Evolutionary conservation across 2,888 invertebrate genomes (phyloP).

Genomic region (Anagyrus pseudococci): DNA sequence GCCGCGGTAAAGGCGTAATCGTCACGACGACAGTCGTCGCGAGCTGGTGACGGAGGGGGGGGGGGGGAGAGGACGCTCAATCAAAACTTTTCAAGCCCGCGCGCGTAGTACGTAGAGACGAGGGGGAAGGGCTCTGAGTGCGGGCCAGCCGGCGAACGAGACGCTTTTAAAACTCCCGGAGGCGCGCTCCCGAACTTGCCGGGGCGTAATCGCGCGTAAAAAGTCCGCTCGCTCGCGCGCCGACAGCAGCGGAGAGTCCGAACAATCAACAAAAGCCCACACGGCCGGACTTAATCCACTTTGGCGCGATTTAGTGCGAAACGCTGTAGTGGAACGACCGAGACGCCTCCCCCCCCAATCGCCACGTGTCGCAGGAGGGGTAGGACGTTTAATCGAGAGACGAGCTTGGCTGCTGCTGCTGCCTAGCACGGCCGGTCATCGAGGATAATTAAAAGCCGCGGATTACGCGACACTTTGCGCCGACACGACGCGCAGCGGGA

Average conservation of each 20-base stretch:
- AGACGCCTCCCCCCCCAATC: not conserved
- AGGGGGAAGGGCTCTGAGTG: too few species aligned
- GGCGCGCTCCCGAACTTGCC: too few species aligned
- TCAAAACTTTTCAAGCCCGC: too few species aligned
- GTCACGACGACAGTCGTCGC: too few species aligned
- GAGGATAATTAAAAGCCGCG: conserved; percentile 35
- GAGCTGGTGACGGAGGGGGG: too few species aligned
- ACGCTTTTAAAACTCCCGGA: too few species aligned
- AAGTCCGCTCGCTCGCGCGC: not conserved
- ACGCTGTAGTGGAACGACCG: too few species aligned
- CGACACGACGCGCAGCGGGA: not conserved
- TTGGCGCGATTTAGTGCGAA: conserved; percentile 28
- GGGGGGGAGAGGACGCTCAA: too few species aligned
- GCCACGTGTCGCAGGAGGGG: not conserved
- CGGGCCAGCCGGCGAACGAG: too few species aligned
- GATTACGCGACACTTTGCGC: conserved; percentile 18
- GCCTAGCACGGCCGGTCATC: not conserved
- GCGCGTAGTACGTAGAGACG: too few species aligned
- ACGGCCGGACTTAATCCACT: conserved; percentile 15
- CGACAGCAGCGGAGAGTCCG: not conserved
- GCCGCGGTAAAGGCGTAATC: too few species aligned
- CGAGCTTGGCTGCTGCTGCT: not conserved
- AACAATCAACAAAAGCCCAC: conserved; percentile 27
- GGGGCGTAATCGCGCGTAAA: too few species aligned
- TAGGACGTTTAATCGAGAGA: conserved; percentile 26